Evolutionary conservation across 1,140 invertebrate genomes (phyloP).

Genomic region (Cryptotermes secundus): DNA sequence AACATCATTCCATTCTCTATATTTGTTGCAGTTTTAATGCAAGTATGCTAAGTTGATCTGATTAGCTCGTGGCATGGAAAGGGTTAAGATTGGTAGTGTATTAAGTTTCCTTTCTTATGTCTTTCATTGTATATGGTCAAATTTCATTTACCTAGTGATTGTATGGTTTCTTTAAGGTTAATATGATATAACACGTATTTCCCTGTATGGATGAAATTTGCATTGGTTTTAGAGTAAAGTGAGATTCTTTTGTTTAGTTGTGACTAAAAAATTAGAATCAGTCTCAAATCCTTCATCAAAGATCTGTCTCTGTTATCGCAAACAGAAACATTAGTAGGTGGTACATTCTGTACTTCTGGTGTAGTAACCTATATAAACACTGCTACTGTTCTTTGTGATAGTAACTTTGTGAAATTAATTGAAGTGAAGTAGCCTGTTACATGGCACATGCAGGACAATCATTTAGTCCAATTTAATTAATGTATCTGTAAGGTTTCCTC

Average conservation of each 20-base stretch:
- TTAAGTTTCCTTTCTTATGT: no score
- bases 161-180: no score
- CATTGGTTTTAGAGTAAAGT: not conserved
- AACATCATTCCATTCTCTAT: no score
- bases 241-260: not conserved
- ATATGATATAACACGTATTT: no score
- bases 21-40: no score
- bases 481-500: not conserved
- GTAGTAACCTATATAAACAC: not conserved
- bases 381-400: not conserved
- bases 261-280: not conserved
- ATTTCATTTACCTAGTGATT: no score
- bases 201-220: not conserved
- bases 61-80: no score
- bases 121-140: no score
- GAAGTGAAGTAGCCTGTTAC: no score
- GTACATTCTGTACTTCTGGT: not conserved
- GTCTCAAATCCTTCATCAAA: not conserved
- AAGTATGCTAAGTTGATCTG: no score
- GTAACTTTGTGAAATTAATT: no score
- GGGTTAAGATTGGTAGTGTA: no score
- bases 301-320: not conserved
- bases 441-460: not conserved
- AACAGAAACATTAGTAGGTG: not conserved
- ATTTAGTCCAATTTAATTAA: not conserved